Base-by-base conservation (phyloP, 37 sponge, comb jelly and placozoan genomes). In the Hormiphora californensis region DNA sequence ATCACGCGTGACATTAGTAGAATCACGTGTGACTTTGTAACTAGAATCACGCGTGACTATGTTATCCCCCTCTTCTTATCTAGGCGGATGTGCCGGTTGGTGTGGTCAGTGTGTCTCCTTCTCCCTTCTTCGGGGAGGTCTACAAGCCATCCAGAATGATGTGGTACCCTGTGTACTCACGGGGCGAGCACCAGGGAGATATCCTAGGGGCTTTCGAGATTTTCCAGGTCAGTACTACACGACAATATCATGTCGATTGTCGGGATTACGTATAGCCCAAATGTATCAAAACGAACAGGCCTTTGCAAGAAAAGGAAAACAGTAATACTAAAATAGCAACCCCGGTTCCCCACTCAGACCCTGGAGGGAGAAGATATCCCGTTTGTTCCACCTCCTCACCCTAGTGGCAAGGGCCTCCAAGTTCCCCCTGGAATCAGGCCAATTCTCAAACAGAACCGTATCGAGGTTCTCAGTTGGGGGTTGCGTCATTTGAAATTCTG, bases 31-130 rank as follows among this genome's bases (percentile, higher is more conserved):
- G 5, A 57, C 9, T 57, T 57, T 30, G n/a, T 57, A 19, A 28
- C n/a, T 30, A 57, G n/a, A 23, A 17, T 15, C 9, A 49, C 15
- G 53, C 53, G 15, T 49, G 53, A 49, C 9, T 49, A 49, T 49
- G 9, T 49, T 49, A 57, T 57, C 23, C 61, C 61, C 27, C 61
- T 19, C n/a, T 57, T 28, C n/a, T 57, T 57, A 15, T 57, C 27
- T 15, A 57, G 61, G 61, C 61, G n/a, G 61, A 57, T 57, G 61
- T 57, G 61, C 61, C 61, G 61, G 61, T 57, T 5, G 61, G 61
- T 28, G 61, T 57, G n/a, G 7, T 30, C 3, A 28, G 30, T 30
- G 30, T 57, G n/a, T 4, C n/a, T 5, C 61, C 61, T 25, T 15
- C n/a, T 30, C 61, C 61, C 61, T 57, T 57, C 23, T 57, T 57